Base-by-base conservation (phyloP, 2,888 invertebrate species). In the Cheilosia impressa region DNA sequence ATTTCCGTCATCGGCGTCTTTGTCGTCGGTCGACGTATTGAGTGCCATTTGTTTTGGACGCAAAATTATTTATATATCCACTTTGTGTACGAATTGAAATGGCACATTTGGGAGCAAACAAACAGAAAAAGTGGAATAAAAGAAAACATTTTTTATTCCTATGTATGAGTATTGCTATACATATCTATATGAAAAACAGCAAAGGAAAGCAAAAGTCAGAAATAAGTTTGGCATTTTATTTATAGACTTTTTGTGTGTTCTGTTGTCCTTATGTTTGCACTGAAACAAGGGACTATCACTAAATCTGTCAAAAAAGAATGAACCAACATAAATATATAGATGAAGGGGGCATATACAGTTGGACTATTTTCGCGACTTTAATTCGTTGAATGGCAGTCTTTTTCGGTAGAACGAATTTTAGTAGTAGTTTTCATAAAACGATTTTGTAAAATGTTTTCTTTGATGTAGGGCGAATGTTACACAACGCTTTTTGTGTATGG, bases 1-100 rank as follows among this genome's bases (percentile, higher is more conserved):
- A 84, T 71, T 84, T 79, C 47, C 53, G 75, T 57, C 58, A 41
- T 47, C 68, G 68, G 63, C 27, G 58, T 27, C 27, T n/a, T 55
- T 22, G 47, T 72, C 45, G 80, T 47, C 19, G 73, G 69, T 53
- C 24, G 73, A 79, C 69, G 79, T 75, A 75, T 84, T 75, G 69
- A 84, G 79, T 84, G 84, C 84, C 84, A 84, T 84, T 84, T 84
- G 60, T 75, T 84, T 84, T 75, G 84, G 84, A 47, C 73, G 62
- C 69, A 75, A 69, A 58, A 84, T 75, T 84, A 83, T 84, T 79
- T 84, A 79, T 84, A 79, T 69, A 75, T 84, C 84, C 84, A 79
- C 79, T 84, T 84, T 84, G 79, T 84, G 79, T 68, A 71, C 79
- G 79, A 84, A 79, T 79, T 84, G 75, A 79, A 84, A 79, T 84